Evolutionary conservation across 2,888 invertebrate species (phyloP).

Genomic region (Hecatera dysodea): DNA sequence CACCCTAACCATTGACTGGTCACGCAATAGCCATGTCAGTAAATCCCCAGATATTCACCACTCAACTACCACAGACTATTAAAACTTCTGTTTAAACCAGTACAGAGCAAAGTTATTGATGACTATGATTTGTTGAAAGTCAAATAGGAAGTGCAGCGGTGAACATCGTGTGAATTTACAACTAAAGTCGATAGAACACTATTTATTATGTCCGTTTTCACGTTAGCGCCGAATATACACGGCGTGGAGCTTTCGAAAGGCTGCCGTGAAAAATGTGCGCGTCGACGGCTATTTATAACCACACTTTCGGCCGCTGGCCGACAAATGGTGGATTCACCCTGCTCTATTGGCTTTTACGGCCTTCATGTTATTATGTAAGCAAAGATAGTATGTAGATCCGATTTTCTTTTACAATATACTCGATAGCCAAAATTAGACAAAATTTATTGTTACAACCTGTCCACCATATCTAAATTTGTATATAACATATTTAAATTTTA

Average conservation of each 20-base stretch:
- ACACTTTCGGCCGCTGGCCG: conserved; percentile 51
- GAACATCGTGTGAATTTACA: conserved; percentile 50
- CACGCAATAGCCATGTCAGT: conserved; percentile 67
- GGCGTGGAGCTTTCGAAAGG: conserved; percentile 41
- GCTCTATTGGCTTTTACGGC: conserved; percentile 40
- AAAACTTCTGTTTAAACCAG: conserved; percentile 39
- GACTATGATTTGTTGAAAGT: conserved; percentile 54
- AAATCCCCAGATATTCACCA: conserved; percentile 59
- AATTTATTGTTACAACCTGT: too few relatives aligned
- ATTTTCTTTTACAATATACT: not conserved
- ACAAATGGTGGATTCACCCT: conserved; percentile 61
- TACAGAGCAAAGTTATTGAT: conserved; percentile 45
- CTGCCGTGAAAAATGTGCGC: conserved; percentile 62
- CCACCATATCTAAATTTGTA: too few relatives aligned
- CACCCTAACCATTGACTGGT: conserved; percentile 70
- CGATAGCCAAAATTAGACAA: too few relatives aligned
- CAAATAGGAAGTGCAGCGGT: conserved; percentile 49
- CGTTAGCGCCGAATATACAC: conserved; percentile 53
- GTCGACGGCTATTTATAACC: conserved; percentile 62
- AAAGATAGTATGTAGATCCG: not conserved
- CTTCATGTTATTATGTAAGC: conserved; percentile 1
- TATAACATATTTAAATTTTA: too few relatives aligned
- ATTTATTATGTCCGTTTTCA: conserved; percentile 65
- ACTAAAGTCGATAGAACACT: conserved; percentile 59
- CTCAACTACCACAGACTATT: conserved; percentile 37